These are phyloP conservation scores for Drosophila sechellia DNA, from an alignment of 1,140 invertebrate species.

Conservation along the genomic window DNA sequence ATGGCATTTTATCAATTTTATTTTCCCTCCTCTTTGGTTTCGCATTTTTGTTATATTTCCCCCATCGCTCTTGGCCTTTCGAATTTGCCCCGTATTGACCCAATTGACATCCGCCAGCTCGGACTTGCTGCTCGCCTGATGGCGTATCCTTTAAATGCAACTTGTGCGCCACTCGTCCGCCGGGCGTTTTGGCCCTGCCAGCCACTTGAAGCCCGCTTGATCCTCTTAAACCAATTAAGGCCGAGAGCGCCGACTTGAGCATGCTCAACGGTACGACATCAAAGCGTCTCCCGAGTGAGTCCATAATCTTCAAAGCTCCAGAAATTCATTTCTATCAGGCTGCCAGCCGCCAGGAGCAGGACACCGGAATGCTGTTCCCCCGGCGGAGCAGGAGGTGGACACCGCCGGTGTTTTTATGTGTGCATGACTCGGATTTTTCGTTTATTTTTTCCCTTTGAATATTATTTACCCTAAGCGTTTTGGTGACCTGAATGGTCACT, in stretches of 20 bases:
- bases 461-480: slow-evolving; percentile 53
- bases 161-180: slow-evolving; percentile 59
- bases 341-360: slow-evolving; percentile 42
- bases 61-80: not conserved
- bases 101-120: slow-evolving; percentile 6
- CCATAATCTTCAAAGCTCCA: slow-evolving; percentile 84
- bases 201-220: slow-evolving; percentile 60
- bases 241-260: slow-evolving; percentile 57
- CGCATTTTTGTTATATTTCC: slow-evolving; percentile 4
- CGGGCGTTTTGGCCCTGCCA: slow-evolving; percentile 23
- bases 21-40: slow-evolving; percentile 23
- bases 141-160: slow-evolving; percentile 83
- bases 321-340: slow-evolving; percentile 78
- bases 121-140: slow-evolving; percentile 70
- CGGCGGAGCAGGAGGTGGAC: not conserved
- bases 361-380: slow-evolving; percentile 40
- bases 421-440: slow-evolving; percentile 4
- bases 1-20: slow-evolving; percentile 71
- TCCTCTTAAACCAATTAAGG: slow-evolving; percentile 77
- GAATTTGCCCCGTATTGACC: not conserved
- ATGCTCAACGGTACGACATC: slow-evolving; percentile 67
- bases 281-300: slow-evolving; percentile 77
- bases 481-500: slow-evolving; percentile 19
- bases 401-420: slow-evolving; percentile 15
- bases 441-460: slow-evolving; percentile 49